These are phyloP conservation scores for Saturnia japonica DNA, from an alignment of 2,888 invertebrate species.

Conservation along the genomic window DNA sequence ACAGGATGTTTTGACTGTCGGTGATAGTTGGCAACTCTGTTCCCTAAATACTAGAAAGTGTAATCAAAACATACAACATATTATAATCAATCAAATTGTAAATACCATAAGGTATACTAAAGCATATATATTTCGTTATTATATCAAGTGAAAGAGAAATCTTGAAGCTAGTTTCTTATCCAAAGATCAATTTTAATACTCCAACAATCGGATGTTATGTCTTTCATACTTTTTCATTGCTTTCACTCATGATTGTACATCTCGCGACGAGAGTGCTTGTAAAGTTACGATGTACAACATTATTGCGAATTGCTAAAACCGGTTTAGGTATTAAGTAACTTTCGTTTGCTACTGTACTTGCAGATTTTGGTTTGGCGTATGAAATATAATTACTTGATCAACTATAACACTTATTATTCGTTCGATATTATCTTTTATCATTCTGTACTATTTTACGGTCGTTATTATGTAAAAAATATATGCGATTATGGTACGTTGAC, in stretches of 20 bases:
- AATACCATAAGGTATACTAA: not conserved
- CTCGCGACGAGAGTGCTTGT: not conserved
- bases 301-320: not conserved
- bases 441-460: not conserved
- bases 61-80: not conserved
- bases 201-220: not conserved
- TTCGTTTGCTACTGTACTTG: not conserved
- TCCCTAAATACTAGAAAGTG: not conserved
- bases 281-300: not conserved
- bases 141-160: not conserved
- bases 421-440: not conserved
- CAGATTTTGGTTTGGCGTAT: not conserved
- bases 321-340: not conserved
- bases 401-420: not conserved
- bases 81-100: not conserved
- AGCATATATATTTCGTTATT: not conserved
- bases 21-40: not conserved
- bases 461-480: not conserved
- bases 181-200: constrained; percentile 1
- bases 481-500: not conserved
- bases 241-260: constrained; percentile 6
- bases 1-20: not conserved
- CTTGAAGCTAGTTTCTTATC: not conserved
- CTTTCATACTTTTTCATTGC: constrained; percentile 3
- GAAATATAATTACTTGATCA: not conserved